These are phyloP conservation scores for Anthophora plumipes DNA, from an alignment of 2,888 invertebrate genomes.

Conservation along the genomic window DNA sequence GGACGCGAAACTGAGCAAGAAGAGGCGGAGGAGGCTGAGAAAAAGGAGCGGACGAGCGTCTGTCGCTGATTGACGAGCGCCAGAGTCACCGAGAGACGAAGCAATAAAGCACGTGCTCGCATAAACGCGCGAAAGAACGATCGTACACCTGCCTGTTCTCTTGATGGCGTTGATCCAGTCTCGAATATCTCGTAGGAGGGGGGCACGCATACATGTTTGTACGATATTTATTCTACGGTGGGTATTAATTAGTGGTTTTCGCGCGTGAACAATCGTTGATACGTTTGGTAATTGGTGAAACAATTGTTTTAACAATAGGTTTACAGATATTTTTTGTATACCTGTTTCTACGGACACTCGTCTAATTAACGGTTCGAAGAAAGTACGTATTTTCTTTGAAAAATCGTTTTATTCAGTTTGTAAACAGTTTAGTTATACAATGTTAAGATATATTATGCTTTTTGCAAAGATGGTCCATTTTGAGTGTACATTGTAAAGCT, in stretches of 20 bases:
- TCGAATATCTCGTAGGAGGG: slow-evolving; percentile 21
- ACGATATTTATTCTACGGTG: slow-evolving; percentile 45
- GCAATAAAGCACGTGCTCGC: slow-evolving; percentile 83
- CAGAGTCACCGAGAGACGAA: slow-evolving; percentile 77
- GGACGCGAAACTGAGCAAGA: slow-evolving; percentile 22
- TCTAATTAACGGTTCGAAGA: too few relatives aligned
- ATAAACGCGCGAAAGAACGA: slow-evolving; percentile 80
- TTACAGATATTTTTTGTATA: too few relatives aligned
- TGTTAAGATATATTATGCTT: too few relatives aligned
- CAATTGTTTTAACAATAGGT: too few relatives aligned
- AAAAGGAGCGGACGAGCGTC: slow-evolving; percentile 67
- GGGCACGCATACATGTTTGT: slow-evolving; percentile 17
- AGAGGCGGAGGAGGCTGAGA: slow-evolving; percentile 42
- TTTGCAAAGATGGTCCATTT: too few relatives aligned
- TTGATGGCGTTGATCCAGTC: slow-evolving; percentile 23
- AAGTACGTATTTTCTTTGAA: too few relatives aligned
- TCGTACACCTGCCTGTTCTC: slow-evolving; percentile 80
- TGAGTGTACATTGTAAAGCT: too few relatives aligned
- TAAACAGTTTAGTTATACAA: too few relatives aligned
- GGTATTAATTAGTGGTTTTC: slow-evolving; percentile 31
- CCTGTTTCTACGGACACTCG: too few relatives aligned
- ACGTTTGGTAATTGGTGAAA: neutral
- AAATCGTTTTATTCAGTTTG: too few relatives aligned
- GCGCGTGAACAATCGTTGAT: neutral
- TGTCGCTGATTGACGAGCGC: slow-evolving; percentile 82